phyloP scores from a whole-genome alignment of 2,888 invertebrate genomes.

The Cerastoderma edule region DNA sequence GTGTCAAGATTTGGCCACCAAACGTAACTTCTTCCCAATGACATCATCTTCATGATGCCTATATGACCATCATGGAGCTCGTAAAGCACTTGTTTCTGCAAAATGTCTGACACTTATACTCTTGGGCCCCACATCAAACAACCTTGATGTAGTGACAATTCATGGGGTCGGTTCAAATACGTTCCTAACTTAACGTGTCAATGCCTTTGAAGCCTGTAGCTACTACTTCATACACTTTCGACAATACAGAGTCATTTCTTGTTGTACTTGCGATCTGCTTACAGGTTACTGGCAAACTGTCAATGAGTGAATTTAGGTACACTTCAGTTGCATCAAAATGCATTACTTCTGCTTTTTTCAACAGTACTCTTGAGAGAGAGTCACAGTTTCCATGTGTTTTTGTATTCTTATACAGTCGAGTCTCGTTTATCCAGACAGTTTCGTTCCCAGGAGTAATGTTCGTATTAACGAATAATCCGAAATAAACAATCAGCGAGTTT shows the following conservation, averaged over 20 bases:
- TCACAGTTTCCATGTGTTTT: background rate
- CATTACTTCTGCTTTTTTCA: background rate
- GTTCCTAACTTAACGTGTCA: constrained; percentile 23
- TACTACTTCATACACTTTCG: constrained; percentile 21
- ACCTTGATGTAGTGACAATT: too few relatives aligned
- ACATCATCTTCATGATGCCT: too few relatives aligned
- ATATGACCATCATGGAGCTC: too few relatives aligned
- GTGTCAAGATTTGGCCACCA: too few relatives aligned
- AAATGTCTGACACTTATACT: too few relatives aligned
- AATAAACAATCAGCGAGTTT: constrained; percentile 78
- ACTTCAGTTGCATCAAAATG: constrained; percentile 21
- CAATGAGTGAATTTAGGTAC: constrained; percentile 22
- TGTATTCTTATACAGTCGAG: constrained; percentile 21
- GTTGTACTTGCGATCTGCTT: constrained; percentile 30
- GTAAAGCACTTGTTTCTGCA: too few relatives aligned
- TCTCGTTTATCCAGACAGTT: constrained; percentile 23
- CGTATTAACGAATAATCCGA: constrained; percentile 66
- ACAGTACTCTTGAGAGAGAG: background rate
- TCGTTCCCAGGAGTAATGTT: constrained; percentile 66
- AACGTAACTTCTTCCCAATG: too few relatives aligned
- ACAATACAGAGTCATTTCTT: constrained; percentile 26
- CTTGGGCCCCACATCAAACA: too few relatives aligned
- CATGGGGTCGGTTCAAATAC: constrained; percentile 31
- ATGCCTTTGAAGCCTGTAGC: constrained; percentile 18
- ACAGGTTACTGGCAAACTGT: constrained; percentile 40